These are phyloP conservation scores for Thymallus thymallus DNA, from an alignment of 2,113 vertebrate genomes.

Conservation along the genomic window DNA sequence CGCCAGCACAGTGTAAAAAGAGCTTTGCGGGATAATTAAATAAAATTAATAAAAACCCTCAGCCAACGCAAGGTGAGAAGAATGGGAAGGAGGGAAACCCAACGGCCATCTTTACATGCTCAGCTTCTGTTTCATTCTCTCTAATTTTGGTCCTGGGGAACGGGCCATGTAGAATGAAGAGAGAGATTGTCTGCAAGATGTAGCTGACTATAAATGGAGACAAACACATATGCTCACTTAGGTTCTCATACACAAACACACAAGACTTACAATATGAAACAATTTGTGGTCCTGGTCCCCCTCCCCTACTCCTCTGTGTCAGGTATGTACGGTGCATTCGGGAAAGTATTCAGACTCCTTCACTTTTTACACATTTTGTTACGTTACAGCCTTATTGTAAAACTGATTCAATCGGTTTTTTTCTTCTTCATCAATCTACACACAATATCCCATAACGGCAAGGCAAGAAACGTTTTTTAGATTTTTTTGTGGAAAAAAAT, in stretches of 20 bases:
- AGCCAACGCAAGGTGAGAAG: constrained; percentile 44
- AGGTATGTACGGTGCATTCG: too few species aligned
- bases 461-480: too few species aligned
- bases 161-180: constrained; percentile 53
- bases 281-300: background rate
- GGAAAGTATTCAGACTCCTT: too few species aligned
- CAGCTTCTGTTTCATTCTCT: constrained; percentile 60
- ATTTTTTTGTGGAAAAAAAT: too few species aligned
- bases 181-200: constrained; percentile 48
- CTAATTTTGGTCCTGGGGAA: constrained; percentile 67
- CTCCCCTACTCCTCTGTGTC: background rate
- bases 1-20: constrained; percentile 59
- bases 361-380: too few species aligned
- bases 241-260: background rate
- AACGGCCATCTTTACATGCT: constrained; percentile 64
- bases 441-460: too few species aligned
- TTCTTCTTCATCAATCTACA: too few species aligned
- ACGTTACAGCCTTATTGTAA: too few species aligned
- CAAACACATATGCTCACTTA: background rate
- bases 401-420: too few species aligned
- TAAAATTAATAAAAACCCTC: constrained; percentile 75
- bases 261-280: background rate
- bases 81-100: constrained; percentile 58
- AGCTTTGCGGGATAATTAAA: constrained; percentile 78
- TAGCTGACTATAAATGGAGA: constrained; percentile 39